Base-by-base conservation (phyloP, 2,888 invertebrate species). In the Lycophotia porphyrea region DNA sequence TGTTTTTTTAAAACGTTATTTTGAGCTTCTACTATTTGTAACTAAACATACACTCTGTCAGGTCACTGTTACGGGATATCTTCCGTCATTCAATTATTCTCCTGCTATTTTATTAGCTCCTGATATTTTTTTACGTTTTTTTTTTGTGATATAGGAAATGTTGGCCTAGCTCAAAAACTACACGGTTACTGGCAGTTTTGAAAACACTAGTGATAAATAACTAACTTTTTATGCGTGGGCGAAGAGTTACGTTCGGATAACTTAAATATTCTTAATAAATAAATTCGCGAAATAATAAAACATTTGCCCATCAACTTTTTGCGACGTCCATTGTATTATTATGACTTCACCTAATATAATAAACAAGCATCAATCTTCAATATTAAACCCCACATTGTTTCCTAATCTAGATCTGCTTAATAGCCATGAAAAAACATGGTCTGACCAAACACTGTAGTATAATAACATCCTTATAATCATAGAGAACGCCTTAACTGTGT, bases 391-490 rank as follows among this genome's bases (percentile, higher is more conserved):
- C 74, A 82, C 86, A 77, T 63, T 82, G 68, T 82, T 71, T 71
- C 42, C 68, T 85, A 82, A 83, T 83, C 86, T 78, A 78, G 65
- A 83, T 83, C 74, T 71, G 36, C 61, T 68, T 78, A 76, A 84
- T 80, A 66, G 63, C 73, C 44, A 69, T 71, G 64, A 82, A 82
- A 80, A 64, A 84, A 78, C 64, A 76, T 68, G 60, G 36, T 78
- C 55, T 74, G 76, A 76, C 77, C 78, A 83, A 83, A 83, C 79
- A 80, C 71, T 74, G 70, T 60, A 27, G 27, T 61, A 77, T 86
- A 81, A 84, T 79, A 83, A 80, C 74, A 84, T 85, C 72, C 76
- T 79, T 81, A 76, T 84, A 88, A 84, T 87, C 78, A 88, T 71
- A 84, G 86, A 69, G 76, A 79, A 76, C 82, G 81, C 80, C 78